These are phyloP conservation scores for Regulus satrapa DNA, from an alignment of 2,113 vertebrate species.

Conservation along the genomic window DNA sequence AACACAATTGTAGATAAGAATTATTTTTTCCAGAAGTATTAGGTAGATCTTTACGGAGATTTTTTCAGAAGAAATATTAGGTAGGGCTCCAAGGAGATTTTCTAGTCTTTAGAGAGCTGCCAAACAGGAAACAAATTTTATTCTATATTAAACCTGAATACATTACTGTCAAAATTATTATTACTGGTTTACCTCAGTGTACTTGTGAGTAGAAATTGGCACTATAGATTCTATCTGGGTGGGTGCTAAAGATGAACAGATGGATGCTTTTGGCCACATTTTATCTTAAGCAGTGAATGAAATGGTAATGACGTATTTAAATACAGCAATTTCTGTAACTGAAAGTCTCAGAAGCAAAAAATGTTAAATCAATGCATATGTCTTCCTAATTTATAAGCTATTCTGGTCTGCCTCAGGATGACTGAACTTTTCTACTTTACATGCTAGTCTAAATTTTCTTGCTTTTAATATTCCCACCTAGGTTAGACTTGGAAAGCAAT, in stretches of 20 bases:
- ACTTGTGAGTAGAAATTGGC: slow-evolving; percentile 17
- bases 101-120: neutral
- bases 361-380: neutral
- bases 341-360: neutral
- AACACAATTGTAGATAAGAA: neutral
- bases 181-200: slow-evolving; percentile 1
- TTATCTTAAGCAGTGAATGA: slow-evolving; percentile 1
- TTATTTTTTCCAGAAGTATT: neutral
- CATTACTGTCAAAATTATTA: slow-evolving; percentile 27
- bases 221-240: neutral
- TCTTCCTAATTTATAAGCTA: neutral
- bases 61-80: neutral
- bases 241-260: slow-evolving; percentile 53
- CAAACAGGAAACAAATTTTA: neutral
- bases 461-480: neutral
- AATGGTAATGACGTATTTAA: neutral
- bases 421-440: neutral
- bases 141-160: slow-evolving; percentile 40
- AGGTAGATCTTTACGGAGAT: neutral
- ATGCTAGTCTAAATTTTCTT: neutral
- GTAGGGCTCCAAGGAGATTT: neutral
- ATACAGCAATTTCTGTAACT: neutral
- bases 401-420: neutral
- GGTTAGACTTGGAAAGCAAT: neutral
- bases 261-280: slow-evolving; percentile 13